Conservation (phyloP, 2,797 vertebrate species). For the Thamnophis elegans region DNA sequence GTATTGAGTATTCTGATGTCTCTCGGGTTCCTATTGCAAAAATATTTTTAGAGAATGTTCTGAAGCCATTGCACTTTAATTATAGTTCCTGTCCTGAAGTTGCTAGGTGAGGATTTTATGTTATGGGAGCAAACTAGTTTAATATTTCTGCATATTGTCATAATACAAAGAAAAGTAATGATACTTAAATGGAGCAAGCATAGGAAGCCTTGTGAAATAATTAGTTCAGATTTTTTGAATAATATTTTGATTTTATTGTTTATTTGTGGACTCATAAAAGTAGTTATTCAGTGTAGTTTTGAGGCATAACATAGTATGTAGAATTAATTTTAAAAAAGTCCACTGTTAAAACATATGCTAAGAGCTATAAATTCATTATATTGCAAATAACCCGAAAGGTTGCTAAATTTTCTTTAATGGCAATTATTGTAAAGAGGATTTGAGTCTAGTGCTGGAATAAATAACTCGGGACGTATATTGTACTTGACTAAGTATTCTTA, state of each 20-base stretch:
- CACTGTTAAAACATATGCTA: not conserved
- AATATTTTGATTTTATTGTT: not conserved
- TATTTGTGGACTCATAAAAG: not conserved
- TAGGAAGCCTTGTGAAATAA: not conserved
- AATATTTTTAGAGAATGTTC: constrained; percentile 93
- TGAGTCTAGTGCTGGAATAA: not conserved
- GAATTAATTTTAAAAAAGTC: not conserved
- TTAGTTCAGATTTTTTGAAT: not conserved
- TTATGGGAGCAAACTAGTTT: not conserved
- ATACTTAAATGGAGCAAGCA: not conserved
- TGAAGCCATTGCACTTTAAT: constrained; percentile 98
- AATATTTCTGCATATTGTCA: not conserved
- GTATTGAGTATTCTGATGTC: constrained; percentile 92
- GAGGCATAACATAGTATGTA: not conserved
- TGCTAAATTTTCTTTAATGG: not conserved
- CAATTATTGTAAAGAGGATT: not conserved
- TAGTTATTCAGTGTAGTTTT: not conserved
- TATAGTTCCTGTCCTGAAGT: constrained; percentile 92
- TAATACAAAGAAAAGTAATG: not conserved
- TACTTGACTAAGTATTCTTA: not conserved
- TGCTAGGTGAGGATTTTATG: constrained; percentile 79
- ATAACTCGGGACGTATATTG: not conserved
- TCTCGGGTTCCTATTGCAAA: constrained; percentile 91
- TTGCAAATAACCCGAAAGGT: not conserved
- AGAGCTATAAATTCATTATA: not conserved